A percentile compares a stretch with the other conserved stretches of the same genome.
These are phyloP conservation scores for Lethenteron camtschaticum DNA, from an alignment of 2,113 vertebrate genomes.

Conservation along the genomic window DNA sequence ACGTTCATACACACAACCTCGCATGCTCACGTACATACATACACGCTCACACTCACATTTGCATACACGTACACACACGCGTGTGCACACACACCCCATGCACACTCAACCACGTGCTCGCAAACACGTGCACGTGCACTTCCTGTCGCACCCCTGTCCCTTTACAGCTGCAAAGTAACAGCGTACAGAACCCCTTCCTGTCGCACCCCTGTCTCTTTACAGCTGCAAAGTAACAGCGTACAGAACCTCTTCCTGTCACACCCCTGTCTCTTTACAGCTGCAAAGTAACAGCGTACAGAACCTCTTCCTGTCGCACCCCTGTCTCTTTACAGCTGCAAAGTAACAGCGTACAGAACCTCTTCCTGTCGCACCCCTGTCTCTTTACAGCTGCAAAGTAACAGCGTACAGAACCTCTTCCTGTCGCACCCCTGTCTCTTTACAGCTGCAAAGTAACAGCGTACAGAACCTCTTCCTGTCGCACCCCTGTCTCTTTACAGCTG, in stretches of 20 bases:
- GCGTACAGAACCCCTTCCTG: slow-evolving; percentile 45
- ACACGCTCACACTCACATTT: no score
- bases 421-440: slow-evolving; percentile 7
- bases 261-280: slow-evolving; percentile 26
- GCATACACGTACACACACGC: no score
- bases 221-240: slow-evolving; percentile 62
- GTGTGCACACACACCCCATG: no score
- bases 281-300: slow-evolving; percentile 65
- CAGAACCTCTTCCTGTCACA: slow-evolving; percentile 35
- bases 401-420: slow-evolving; percentile 46
- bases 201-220: slow-evolving; percentile 7
- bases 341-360: slow-evolving; percentile 63
- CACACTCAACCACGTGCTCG: not conserved
- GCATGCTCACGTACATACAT: no score
- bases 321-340: slow-evolving; percentile 39
- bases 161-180: slow-evolving; percentile 55
- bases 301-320: slow-evolving; percentile 18
- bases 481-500: slow-evolving; percentile 26
- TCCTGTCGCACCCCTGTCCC: slow-evolving; percentile 2
- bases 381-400: slow-evolving; percentile 55
- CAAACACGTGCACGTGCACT: not conserved
- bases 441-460: slow-evolving; percentile 62
- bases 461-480: slow-evolving; percentile 35
- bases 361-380: not conserved
- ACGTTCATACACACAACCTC: no score